Evolutionary conservation across 2,797 vertebrate species (phyloP), one percentile per base, ranked within the genome.

Genomic region (Delichon dasypus): DNA sequence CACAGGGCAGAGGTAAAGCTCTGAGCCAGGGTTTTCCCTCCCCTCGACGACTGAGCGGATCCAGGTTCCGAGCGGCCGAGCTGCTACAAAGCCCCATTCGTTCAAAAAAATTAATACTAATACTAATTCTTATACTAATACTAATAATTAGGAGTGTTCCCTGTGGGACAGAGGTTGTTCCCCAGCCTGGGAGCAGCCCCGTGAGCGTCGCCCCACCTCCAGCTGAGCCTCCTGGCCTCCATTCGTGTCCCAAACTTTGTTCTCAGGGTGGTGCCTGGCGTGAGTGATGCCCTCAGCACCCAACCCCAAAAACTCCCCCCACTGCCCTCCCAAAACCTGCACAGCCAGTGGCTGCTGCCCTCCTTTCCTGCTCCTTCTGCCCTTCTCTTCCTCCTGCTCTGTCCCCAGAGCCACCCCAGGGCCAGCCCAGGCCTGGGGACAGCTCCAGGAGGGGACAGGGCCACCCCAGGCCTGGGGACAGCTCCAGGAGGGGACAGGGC

Each of bases 21-120:
- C 3, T 1, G 11, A 51, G 54, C 45, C 58, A 1, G 58, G 11
- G 21, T 72, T 55, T 45, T n/a, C 16, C 25, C 48, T 26, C 15
- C 19, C 6, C 55, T 40, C 4, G 2, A 3, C 45, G 58, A 23
- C 42, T 1, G 2, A 76, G 68, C 6, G 4, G 85, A n/a, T 85
- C 81, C 81, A 44, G 62, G 77, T 89, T 94, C 92, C 26, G 11
- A 89, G 10, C 6, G 11, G 74, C 71, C 2, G 42, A 93, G 90
- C 90, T 89, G 58, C 42, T 61, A 82, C 92, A 85, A 78, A 93
- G 85, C 54, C 32, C 58, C 7, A 0, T 81, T 94, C 84, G 70
- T 77, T 64, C 1, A 0, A 50, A 17, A 66, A 79, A 89, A 87
- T 38, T 60, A 71, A 26, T 44, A 75, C 16, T 23, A 38, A 8